These are phyloP conservation scores for Drosophila sordidula DNA, from an alignment of 2,888 invertebrate species.

Conservation along the genomic window DNA sequence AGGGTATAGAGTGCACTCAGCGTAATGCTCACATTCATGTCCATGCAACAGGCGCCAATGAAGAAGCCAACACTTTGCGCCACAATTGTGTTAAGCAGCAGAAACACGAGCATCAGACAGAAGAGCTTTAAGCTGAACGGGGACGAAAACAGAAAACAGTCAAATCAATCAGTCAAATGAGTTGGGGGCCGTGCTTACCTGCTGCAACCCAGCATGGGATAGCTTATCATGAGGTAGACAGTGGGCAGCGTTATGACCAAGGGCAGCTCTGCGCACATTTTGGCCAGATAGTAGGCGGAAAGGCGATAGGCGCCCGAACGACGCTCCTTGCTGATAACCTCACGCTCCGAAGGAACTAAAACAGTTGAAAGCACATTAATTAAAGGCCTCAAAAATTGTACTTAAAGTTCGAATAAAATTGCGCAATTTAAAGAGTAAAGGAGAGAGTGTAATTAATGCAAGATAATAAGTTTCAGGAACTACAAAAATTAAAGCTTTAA, in stretches of 20 bases:
- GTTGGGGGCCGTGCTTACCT: conserved; percentile 59
- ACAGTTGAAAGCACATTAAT: not conserved
- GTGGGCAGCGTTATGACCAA: conserved; percentile 90
- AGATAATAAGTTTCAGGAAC: too few species aligned
- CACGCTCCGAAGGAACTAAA: conserved; percentile 91
- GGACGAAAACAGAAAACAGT: too few species aligned
- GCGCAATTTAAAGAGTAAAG: too few species aligned
- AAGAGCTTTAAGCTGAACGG: conserved; percentile 87
- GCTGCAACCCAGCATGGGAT: conserved; percentile 89
- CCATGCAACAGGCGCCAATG: conserved; percentile 91
- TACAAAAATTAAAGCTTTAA: too few species aligned
- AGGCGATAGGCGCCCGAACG: conserved; percentile 91
- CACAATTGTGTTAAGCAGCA: conserved; percentile 90
- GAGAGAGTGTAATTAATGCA: too few species aligned
- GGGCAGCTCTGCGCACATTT: conserved; percentile 92
- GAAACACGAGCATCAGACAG: conserved; percentile 88
- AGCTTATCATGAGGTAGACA: conserved; percentile 91
- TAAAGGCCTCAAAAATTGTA: too few species aligned
- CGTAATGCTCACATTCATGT: conserved; percentile 91
- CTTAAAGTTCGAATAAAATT: too few species aligned
- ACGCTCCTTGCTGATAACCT: conserved; percentile 92
- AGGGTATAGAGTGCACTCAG: conserved; percentile 91
- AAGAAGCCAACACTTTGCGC: conserved; percentile 93
- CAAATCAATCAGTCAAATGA: not conserved
- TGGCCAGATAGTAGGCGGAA: conserved; percentile 92